A percentile compares a stretch with the other conserved stretches of the same genome.
These are phyloP conservation scores for Pristionchus fissidentatus DNA, from an alignment of 2,888 invertebrate genomes.

Conservation along the genomic window DNA sequence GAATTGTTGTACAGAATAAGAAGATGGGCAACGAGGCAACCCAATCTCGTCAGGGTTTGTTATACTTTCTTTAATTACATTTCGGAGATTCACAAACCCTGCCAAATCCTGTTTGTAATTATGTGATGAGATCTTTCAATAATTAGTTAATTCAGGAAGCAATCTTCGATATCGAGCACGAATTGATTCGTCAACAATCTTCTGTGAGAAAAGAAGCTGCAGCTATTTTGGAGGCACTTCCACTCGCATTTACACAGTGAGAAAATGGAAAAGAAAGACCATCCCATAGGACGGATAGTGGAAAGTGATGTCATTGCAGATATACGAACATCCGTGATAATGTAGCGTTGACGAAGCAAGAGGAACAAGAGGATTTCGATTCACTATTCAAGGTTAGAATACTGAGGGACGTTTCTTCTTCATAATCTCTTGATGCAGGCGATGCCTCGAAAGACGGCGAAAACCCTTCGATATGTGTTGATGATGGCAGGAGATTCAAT, in stretches of 20 bases:
- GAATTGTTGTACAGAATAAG: constrained; percentile 35
- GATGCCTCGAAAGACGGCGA: constrained; percentile 34
- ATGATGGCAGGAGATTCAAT: constrained; percentile 6
- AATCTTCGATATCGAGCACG: constrained; percentile 46
- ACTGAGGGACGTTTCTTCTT: not conserved
- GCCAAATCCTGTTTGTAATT: not conserved
- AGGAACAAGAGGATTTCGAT: constrained; percentile 43
- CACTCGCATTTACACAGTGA: constrained; percentile 45
- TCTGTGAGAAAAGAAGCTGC: constrained; percentile 39
- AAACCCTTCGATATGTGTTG: constrained; percentile 8
- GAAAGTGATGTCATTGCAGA: not conserved
- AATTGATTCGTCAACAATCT: constrained; percentile 34
- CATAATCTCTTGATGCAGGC: not conserved
- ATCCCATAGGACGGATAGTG: not conserved
- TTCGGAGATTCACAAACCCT: not conserved
- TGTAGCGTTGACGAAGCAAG: constrained; percentile 37
- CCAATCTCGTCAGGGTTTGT: constrained; percentile 37
- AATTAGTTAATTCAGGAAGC: constrained; percentile 38
- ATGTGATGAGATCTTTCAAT: not conserved
- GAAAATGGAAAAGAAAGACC: no score
- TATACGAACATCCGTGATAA: constrained; percentile 46
- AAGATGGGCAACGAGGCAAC: constrained; percentile 47
- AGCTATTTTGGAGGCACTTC: constrained; percentile 35
- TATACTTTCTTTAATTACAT: not conserved
- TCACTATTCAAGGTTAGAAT: constrained; percentile 40